Base-by-base conservation (phyloP, 2,888 invertebrate species). In the Synanthedon myopaeformis region DNA sequence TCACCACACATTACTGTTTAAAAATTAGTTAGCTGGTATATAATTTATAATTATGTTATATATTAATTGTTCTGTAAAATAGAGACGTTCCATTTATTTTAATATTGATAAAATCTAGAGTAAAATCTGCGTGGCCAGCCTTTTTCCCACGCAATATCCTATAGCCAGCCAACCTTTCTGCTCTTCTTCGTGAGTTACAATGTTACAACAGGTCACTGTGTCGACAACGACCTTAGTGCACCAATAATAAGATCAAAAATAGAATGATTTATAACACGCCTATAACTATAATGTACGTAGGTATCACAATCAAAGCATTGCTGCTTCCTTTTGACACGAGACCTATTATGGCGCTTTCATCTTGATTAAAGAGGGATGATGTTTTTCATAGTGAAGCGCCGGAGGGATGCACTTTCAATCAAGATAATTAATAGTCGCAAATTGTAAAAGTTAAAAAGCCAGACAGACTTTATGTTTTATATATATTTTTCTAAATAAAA, bases 351-450 rank as follows among this genome's bases (percentile, higher is more conserved):
- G 63, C 59, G 69, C 72, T 76, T 70, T 76, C 63, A 68, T 69
- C 65, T 64, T 75, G 77, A 77, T 78, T 74, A 74, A 73, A 70
- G 55, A 45, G 45, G 45, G 45, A 14, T 14, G 45, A 13, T 45
- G 14, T 45, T 45, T 45, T 13, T 13, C 14, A 45, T 45, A 13
- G n/a, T 45, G 14, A 13, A 14, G 45, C 8, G 1, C 35, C 8
- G 3, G 35, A 45, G 45, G 45, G 45, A 14, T 45, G 45, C 14
- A 45, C 45, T 6, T 45, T 45, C 45, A 45, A 45, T 45, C n/a
- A 45, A 45, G 45, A 13, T 45, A 45, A 45, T 45, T n/a, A 45
- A 45, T 6, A 45, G 45, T 45, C 28, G 28, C 6, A 28, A 28
- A 28, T 28, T 1, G 8, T 28, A 28, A 28, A 28, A 28, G 28